Conservation (phyloP, 2,113 vertebrate genomes). For the Sterrhoptilus dennistouni region DNA sequence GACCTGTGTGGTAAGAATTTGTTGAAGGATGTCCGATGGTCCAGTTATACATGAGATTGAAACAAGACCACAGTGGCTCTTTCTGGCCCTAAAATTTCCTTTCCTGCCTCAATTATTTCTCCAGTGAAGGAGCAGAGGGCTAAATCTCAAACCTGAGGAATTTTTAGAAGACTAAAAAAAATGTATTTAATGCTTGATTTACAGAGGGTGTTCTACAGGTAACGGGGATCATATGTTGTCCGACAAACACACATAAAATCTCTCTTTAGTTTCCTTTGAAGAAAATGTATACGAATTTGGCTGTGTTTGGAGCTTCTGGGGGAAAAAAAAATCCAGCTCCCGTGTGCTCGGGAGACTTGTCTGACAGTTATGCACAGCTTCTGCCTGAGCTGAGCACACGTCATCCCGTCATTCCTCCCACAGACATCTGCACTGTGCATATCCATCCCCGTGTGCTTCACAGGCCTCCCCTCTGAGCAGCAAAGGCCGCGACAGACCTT, state of each 20-base stretch:
- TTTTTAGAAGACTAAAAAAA: background rate
- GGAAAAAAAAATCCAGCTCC: background rate
- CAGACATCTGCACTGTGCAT: constrained; percentile 5
- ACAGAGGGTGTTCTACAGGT: background rate
- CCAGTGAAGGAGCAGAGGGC: background rate
- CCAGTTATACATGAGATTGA: background rate
- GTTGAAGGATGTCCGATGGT: background rate
- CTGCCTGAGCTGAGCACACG: background rate
- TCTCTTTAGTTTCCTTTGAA: background rate
- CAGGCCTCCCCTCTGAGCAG: background rate
- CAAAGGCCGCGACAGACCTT: background rate
- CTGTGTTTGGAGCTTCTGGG: background rate
- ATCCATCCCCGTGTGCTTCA: background rate
- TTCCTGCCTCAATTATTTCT: background rate
- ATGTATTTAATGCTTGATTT: background rate
- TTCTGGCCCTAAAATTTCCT: background rate
- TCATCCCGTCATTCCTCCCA: constrained; percentile 9
- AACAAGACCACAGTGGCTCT: background rate
- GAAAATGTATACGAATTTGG: background rate
- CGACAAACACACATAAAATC: background rate
- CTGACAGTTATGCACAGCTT: constrained; percentile 3
- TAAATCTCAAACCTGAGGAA: background rate
- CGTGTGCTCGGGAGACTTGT: background rate
- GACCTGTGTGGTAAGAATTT: background rate
- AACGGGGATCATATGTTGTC: background rate